A percentile compares a stretch with the other conserved stretches of the same genome.
Conservation (phyloP, 1,140 invertebrate species). For the Pseudomyrmex pallidus region DNA sequence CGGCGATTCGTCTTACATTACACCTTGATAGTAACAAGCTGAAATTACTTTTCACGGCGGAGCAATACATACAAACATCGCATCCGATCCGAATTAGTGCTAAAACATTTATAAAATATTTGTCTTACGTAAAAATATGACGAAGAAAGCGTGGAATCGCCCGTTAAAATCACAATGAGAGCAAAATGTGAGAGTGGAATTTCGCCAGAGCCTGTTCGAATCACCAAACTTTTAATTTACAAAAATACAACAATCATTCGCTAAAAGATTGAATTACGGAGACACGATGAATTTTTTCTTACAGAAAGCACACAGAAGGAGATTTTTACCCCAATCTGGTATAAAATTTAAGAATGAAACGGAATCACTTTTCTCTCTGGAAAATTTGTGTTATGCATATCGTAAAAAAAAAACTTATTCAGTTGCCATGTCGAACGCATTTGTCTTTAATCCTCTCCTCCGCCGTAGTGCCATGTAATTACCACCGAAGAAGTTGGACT, state of each 20-base stretch:
- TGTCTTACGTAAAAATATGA: background rate
- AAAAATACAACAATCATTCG: background rate
- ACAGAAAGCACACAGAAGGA: background rate
- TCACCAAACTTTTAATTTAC: background rate
- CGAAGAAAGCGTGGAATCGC: background rate
- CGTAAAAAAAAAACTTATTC: background rate
- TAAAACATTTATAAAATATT: slow-evolving; percentile 2
- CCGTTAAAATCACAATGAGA: background rate
- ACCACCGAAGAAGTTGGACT: slow-evolving; percentile 21
- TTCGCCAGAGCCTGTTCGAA: background rate
- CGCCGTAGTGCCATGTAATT: background rate
- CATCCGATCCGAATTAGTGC: background rate
- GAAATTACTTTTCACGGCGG: slow-evolving; percentile 27
- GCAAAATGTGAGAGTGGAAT: background rate
- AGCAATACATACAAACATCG: slow-evolving; percentile 1
- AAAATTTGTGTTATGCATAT: background rate
- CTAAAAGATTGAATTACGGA: background rate
- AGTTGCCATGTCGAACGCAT: background rate
- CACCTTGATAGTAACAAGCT: slow-evolving; percentile 63
- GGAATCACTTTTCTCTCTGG: too few species aligned
- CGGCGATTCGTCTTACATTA: slow-evolving; percentile 14
- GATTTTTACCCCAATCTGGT: background rate
- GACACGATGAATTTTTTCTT: background rate
- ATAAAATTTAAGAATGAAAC: background rate
- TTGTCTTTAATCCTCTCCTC: background rate